Conservation (phyloP, 2,888 invertebrate species). For the Nomada goodeniana region DNA sequence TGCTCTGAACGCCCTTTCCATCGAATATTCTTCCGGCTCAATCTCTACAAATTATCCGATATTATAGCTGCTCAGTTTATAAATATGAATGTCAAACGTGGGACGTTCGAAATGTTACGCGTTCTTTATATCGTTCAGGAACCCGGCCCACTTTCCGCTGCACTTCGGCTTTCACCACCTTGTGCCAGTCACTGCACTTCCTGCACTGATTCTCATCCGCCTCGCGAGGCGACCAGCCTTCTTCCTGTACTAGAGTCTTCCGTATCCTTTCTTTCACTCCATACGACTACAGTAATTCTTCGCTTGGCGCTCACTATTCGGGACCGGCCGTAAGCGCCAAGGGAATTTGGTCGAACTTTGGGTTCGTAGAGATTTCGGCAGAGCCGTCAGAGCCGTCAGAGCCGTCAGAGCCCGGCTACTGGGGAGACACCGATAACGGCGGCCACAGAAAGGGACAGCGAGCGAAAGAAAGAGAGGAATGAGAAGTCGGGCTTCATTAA, state of each 20-base stretch:
- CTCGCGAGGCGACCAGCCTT: conserved; percentile 50
- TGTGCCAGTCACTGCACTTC: conserved; percentile 83
- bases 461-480: too few species aligned
- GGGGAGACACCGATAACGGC: too few species aligned
- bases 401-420: too few species aligned
- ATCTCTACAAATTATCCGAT: conserved; percentile 9
- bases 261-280: conserved; percentile 2
- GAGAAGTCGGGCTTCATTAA: too few species aligned
- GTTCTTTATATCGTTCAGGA: conserved; percentile 70
- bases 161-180: conserved; percentile 80
- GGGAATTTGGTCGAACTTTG: too few species aligned
- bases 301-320: too few species aligned
- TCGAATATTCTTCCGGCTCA: neutral
- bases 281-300: neutral
- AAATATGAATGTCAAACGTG: conserved; percentile 73
- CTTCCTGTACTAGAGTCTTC: conserved; percentile 20
- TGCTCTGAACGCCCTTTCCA: neutral
- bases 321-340: too few species aligned
- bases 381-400: too few species aligned
- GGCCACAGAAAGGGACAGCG: too few species aligned
- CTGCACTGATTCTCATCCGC: conserved; percentile 83
- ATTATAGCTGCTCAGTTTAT: conserved; percentile 35
- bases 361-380: too few species aligned
- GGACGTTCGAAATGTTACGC: conserved; percentile 71
- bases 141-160: conserved; percentile 80